phyloP scores from a whole-genome alignment of 2,888 invertebrate species.

The Peribatodes rhomboidaria region DNA sequence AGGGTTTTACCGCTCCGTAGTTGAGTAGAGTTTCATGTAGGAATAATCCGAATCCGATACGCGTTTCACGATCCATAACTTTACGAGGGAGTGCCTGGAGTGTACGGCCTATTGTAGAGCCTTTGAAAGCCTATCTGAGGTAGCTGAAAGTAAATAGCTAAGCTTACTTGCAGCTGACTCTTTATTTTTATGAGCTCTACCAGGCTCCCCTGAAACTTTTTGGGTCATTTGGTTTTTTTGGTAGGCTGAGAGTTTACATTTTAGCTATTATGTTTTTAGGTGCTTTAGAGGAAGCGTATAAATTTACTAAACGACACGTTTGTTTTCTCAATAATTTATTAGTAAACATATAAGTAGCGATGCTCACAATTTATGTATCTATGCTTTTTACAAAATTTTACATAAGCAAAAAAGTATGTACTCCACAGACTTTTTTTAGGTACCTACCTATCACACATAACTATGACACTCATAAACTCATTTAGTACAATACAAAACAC shows the following conservation, averaged over 20 bases:
- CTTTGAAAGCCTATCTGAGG: conserved; percentile 36
- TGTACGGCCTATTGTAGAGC: conserved; percentile 39
- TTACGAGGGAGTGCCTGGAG: conserved; percentile 41
- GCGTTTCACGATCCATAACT: conserved; percentile 65
- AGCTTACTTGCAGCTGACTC: conserved; percentile 40
- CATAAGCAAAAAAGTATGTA: too few relatives aligned
- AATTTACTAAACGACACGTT: background rate
- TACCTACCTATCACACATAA: too few relatives aligned
- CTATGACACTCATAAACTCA: too few relatives aligned
- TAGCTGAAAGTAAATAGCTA: conserved; percentile 35
- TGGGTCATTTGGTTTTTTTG: conserved; percentile 9
- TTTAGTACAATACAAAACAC: too few relatives aligned
- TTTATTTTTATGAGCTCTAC: conserved; percentile 25
- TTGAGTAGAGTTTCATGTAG: conserved; percentile 69
- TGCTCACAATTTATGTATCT: too few relatives aligned
- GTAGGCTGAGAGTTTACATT: background rate
- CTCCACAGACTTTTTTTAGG: too few relatives aligned
- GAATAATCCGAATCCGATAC: conserved; percentile 66
- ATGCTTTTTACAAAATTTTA: too few relatives aligned
- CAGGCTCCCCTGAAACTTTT: conserved; percentile 8
- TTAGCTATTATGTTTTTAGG: background rate
- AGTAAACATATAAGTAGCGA: too few relatives aligned
- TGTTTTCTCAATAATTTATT: background rate
- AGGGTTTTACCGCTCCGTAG: conserved; percentile 56
- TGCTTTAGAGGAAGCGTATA: background rate